Evolutionary conservation across 2,113 vertebrate species (phyloP), one percentile per base, ranked within the genome.

Genomic region (Fulica atra): DNA sequence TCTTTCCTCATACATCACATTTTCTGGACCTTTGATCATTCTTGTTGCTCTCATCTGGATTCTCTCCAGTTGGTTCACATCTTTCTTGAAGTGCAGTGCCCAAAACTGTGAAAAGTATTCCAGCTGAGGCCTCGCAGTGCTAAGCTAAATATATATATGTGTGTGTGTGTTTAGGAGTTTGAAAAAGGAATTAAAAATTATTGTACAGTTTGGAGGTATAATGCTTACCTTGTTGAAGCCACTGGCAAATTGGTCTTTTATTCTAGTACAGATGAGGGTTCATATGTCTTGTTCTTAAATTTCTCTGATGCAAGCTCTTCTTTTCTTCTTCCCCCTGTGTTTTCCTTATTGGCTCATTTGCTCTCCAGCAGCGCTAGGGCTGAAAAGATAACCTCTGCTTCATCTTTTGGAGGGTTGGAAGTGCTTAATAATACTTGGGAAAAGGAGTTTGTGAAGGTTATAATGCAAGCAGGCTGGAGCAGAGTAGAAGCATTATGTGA

Each of bases 1-100:
- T 95, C 91, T 96, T 95, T 94, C 84, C 84, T 97, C 94, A 97
- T 93, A 91, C 44, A 96, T 94, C 91, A 95, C 86, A 95, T 96
- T 95, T 97, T 95, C 96, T 95, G 81, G 89, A 91, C 70, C 94
- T 97, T 96, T 95, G 95, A 97, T 97, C 95, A 93, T 95, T 95
- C 57, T 40, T 44, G 7, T 76, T 88, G 76, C 91, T 95, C 91
- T 94, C 29, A 38, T 84, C 92, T 97, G 96, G 95, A 93, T 72
- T 87, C 48, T 91, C 44, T 97, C 96, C 96, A 97, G 94, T 87
- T 92, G 91, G 93, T 95, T 96, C 83, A 93, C 61, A 79, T 93
- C 69, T 91, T 81, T 87, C 76, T 72, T 86, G 63, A 95, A 96
- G 61, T 17, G 3, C 86, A 89, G 78, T 92, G 89, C 94, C 89